Conservation (phyloP, 2,888 invertebrate species). For the Balanococcus diminutus region DNA sequence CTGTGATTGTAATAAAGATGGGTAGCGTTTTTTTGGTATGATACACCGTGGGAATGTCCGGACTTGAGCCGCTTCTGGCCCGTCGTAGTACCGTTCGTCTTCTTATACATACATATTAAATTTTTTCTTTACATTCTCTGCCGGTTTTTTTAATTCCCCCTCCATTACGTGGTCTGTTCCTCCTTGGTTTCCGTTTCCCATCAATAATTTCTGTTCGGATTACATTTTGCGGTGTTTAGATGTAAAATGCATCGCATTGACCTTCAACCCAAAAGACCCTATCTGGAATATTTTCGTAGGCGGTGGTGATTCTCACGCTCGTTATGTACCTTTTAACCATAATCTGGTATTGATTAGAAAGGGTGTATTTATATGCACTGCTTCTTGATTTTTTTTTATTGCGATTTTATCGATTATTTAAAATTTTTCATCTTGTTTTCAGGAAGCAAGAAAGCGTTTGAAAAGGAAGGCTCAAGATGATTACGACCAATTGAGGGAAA, state of each 20-base stretch:
- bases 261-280: constrained; percentile 8
- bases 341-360: background rate
- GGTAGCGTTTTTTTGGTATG: constrained; percentile 29
- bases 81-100: constrained; percentile 10
- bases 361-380: background rate
- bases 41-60: constrained; percentile 38
- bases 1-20: constrained; percentile 7
- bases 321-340: constrained; percentile 10
- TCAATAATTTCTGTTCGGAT: constrained; percentile 34
- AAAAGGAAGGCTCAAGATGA: constrained; percentile 74
- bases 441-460: constrained; percentile 78
- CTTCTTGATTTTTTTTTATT: constrained; percentile 37
- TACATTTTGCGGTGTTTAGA: constrained; percentile 21
- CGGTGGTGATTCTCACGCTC: constrained; percentile 23
- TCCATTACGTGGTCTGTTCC: background rate
- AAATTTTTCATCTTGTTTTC: constrained; percentile 59
- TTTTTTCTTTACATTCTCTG: constrained; percentile 33
- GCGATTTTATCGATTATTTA: constrained; percentile 39
- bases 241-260: constrained; percentile 15
- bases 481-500: constrained; percentile 75
- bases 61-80: background rate
- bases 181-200: constrained; percentile 39
- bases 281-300: constrained; percentile 38
- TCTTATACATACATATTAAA: constrained; percentile 1
- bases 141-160: constrained; percentile 16